A percentile compares a stretch with the other conserved stretches of the same genome.
These are phyloP conservation scores for Habroteleia sp. DNA, from an alignment of 2,888 invertebrate species.

Conservation along the genomic window DNA sequence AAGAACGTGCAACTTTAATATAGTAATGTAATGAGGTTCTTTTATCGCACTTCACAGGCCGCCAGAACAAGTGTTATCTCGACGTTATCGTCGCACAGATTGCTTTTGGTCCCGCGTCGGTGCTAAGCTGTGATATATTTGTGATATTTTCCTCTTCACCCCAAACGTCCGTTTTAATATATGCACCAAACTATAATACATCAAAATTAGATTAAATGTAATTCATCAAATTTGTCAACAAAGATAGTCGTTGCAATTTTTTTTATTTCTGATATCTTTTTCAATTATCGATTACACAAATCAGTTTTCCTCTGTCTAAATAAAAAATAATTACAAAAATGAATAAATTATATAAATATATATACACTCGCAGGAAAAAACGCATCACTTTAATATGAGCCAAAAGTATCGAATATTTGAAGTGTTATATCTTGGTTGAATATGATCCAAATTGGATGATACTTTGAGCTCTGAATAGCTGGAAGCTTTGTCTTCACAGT, in stretches of 20 bases:
- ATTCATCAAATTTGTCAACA: slow-evolving; percentile 44
- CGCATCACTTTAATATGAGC: too few relatives aligned
- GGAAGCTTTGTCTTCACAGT: too few relatives aligned
- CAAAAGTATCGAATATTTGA: too few relatives aligned
- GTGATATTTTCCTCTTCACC: slow-evolving; percentile 43
- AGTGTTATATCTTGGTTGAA: too few relatives aligned
- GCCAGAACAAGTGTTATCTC: slow-evolving; percentile 63
- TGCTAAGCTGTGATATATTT: slow-evolving; percentile 43
- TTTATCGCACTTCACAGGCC: slow-evolving; percentile 61
- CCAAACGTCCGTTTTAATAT: slow-evolving; percentile 35
- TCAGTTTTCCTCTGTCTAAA: too few relatives aligned
- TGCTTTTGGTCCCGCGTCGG: slow-evolving; percentile 54
- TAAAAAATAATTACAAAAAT: too few relatives aligned
- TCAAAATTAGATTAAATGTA: slow-evolving; percentile 47
- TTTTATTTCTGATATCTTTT: slow-evolving; percentile 13
- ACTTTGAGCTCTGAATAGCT: too few relatives aligned
- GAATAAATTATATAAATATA: too few relatives aligned
- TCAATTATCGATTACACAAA: slow-evolving; percentile 4
- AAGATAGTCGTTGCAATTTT: slow-evolving; percentile 15
- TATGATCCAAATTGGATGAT: too few relatives aligned
- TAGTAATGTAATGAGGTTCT: slow-evolving; percentile 63
- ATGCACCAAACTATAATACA: slow-evolving; percentile 24
- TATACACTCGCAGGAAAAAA: too few relatives aligned
- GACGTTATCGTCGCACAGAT: slow-evolving; percentile 59
- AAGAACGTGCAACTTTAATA: slow-evolving; percentile 64